A percentile compares a stretch with the other conserved stretches of the same genome.
phyloP scores from a whole-genome alignment of 2,888 invertebrate species.

The Eupithecia pulchellata region DNA sequence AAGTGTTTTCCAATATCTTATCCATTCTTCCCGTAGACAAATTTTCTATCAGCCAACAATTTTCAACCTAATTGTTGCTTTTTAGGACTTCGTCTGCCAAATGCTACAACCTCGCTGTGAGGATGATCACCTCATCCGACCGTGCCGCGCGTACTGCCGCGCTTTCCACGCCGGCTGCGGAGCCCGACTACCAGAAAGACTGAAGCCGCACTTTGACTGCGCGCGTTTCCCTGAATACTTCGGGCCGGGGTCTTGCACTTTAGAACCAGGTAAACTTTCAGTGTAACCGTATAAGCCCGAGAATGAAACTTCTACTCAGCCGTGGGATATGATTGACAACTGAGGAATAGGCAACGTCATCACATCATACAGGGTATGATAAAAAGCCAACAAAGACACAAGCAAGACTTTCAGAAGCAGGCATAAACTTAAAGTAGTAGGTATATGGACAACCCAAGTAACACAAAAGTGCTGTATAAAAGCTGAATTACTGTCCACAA shows the following conservation, averaged over 20 bases:
- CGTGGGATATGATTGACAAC: not conserved
- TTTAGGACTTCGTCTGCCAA: slow-evolving; percentile 93
- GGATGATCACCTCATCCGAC: slow-evolving; percentile 86
- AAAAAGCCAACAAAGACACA: too few species aligned
- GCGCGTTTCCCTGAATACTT: slow-evolving; percentile 92
- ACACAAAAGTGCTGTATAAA: too few species aligned
- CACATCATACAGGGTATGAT: too few species aligned
- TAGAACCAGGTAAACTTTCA: slow-evolving; percentile 63
- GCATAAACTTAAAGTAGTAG: not conserved
- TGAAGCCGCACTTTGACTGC: slow-evolving; percentile 91
- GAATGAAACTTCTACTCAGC: not conserved
- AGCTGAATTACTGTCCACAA: too few species aligned
- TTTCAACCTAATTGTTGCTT: not conserved
- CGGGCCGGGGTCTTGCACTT: slow-evolving; percentile 89
- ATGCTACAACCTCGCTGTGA: slow-evolving; percentile 92
- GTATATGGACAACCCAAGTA: too few species aligned
- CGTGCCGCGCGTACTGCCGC: slow-evolving; percentile 93
- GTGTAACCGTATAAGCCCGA: not conserved
- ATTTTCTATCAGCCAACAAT: not conserved
- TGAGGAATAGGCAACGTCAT: not conserved
- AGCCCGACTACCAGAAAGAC: slow-evolving; percentile 88
- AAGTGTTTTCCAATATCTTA: not conserved
- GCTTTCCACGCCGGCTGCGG: slow-evolving; percentile 94
- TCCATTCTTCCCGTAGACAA: not conserved
- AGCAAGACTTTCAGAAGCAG: too few species aligned